Conservation (phyloP, 2,888 invertebrate genomes). For the Pterostichus niger region DNA sequence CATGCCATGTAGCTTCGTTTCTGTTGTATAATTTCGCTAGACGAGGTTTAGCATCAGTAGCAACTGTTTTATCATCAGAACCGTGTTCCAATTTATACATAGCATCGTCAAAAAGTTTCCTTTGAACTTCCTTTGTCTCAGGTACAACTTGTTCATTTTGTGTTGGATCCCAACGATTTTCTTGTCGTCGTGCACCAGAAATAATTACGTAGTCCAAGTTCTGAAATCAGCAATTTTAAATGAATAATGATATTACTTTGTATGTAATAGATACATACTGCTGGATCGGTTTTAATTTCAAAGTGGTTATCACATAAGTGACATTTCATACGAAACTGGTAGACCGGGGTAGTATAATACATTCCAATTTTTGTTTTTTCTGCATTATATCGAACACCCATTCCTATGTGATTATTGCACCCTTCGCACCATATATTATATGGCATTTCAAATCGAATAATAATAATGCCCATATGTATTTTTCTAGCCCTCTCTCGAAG, state of each 20-base stretch:
- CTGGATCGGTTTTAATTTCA: constrained; percentile 99
- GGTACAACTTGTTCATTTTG: constrained; percentile 96
- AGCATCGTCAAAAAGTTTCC: constrained; percentile 94
- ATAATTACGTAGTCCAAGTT: constrained; percentile 98
- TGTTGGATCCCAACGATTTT: constrained; percentile 98
- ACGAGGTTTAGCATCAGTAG: constrained; percentile 85
- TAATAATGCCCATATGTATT: constrained; percentile 95
- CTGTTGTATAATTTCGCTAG: constrained; percentile 88
- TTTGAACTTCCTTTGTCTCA: constrained; percentile 94
- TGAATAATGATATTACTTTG: constrained; percentile 53
- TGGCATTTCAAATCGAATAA: constrained; percentile 99
- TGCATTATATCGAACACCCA: constrained; percentile 99
- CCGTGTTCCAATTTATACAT: constrained; percentile 99
- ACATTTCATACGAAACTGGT: constrained; percentile 99
- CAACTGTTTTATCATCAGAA: constrained; percentile 86
- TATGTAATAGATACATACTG: constrained; percentile 80
- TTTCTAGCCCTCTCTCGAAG: constrained; percentile 97
- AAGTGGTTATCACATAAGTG: constrained; percentile 98
- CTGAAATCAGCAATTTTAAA: constrained; percentile 77
- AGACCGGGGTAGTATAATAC: constrained; percentile 98
- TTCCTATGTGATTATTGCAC: constrained; percentile 98
- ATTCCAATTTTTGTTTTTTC: constrained; percentile 96
- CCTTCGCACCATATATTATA: constrained; percentile 99
- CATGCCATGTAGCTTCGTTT: constrained; percentile 91
- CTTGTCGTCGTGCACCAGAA: constrained; percentile 96